Base-by-base conservation (phyloP, 2,888 invertebrate species). In the Ormia ochracea region DNA sequence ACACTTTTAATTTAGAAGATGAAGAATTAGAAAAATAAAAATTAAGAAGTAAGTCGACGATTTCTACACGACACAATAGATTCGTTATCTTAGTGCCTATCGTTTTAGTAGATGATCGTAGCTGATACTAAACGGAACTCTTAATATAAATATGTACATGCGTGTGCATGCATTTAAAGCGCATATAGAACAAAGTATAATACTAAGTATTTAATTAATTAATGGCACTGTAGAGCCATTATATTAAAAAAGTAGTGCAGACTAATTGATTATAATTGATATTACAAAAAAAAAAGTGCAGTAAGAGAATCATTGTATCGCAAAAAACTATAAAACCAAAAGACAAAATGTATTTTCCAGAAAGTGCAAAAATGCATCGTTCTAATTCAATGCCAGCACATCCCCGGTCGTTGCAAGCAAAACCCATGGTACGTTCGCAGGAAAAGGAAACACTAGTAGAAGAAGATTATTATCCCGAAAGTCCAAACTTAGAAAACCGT, bases 301-400 rank as follows among this genome's bases (percentile, higher is more conserved):
- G 19, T 23, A 69, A 54, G 50, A 52, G 56, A 58, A 17, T 21
- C 41, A 65, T 52, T 69, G 52, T 26, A 21, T 26, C 61, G 17
- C 23, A 33, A 52, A n/a, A 31, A n/a, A 26, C 1, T 10, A 21
- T 9, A 61, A 61, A 9, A 23, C 38, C 9, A 78, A 70, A 78
- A 73, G 54, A 58, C 26, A 59, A 61, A 63, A 83, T 83, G 84
- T 76, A 75, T 38, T 68, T 61, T 9, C 41, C 72, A 3, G 38
- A 58, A 12, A 80, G 76, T 58, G 76, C 54, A 65, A 74, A 72
- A 68, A 88, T 89, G 82, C 85, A 85, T 69, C 86, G 89, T 54
- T 90, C 89, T 3, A 84, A 85, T 50, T 89, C 89, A 63, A 87
- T 89, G 88, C 89, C 89, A n/a, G 87, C 86, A 7, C 89, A 89